These are phyloP conservation scores for Emydoidea blandingii DNA, from an alignment of 2,797 vertebrate species.

Conservation along the genomic window DNA sequence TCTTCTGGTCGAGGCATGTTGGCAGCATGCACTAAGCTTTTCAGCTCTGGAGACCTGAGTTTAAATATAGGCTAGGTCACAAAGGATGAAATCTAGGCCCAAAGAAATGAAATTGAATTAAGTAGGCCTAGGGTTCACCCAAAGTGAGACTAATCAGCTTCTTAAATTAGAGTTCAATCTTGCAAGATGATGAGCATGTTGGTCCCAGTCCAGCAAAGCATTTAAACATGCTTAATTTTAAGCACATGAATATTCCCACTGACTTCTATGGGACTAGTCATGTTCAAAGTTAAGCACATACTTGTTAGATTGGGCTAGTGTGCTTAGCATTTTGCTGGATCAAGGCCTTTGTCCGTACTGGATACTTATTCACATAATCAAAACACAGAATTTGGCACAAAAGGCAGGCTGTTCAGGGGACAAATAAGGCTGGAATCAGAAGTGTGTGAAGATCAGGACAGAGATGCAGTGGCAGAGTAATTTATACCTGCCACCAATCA, in stretches of 20 bases:
- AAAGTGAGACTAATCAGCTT: background rate
- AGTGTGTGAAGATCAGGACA: background rate
- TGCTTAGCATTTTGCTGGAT: background rate
- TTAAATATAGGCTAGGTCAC: background rate
- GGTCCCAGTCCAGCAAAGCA: background rate
- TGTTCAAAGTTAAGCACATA: background rate
- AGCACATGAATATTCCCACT: background rate
- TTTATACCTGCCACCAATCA: background rate
- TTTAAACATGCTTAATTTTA: background rate
- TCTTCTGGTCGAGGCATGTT: background rate
- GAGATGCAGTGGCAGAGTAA: background rate
- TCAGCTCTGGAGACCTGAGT: background rate
- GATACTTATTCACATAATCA: background rate
- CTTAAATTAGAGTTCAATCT: background rate
- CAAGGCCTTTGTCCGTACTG: background rate
- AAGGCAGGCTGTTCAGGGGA: background rate
- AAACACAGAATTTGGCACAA: background rate
- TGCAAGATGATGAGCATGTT: background rate
- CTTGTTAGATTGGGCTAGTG: background rate
- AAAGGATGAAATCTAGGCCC: background rate
- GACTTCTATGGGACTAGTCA: fast-evolving
- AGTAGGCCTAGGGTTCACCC: background rate
- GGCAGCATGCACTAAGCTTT: background rate
- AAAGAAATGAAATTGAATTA: background rate
- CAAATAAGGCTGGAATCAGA: background rate